A percentile compares a stretch with the other conserved stretches of the same genome.
phyloP scores from a whole-genome alignment of 2,888 invertebrate species.

The Brachylomia viminalis region DNA sequence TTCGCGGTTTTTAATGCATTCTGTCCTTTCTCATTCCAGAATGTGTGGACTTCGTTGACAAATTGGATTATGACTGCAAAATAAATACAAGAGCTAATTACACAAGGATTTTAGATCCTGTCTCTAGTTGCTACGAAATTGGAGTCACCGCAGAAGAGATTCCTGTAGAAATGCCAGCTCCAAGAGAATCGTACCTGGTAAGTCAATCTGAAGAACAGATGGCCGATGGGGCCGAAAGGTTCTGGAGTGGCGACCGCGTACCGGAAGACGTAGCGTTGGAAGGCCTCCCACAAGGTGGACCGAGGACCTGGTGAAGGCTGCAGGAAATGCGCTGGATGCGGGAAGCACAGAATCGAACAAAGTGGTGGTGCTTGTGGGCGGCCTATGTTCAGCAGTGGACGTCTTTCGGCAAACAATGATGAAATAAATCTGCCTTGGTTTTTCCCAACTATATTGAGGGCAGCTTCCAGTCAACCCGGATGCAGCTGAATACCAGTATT shows the following conservation, averaged over 20 bases:
- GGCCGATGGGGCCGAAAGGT: no score
- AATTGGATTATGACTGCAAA: conserved; percentile 41
- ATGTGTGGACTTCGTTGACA: conserved; percentile 37
- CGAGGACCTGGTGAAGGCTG: no score
- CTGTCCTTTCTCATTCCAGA: conserved; percentile 18
- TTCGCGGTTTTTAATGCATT: no score
- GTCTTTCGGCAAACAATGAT: no score
- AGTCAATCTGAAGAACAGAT: background rate
- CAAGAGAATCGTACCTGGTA: conserved; percentile 32
- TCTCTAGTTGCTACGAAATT: conserved; percentile 5
- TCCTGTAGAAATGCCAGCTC: background rate
- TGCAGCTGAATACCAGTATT: background rate
- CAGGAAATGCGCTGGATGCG: no score
- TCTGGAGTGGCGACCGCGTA: no score
- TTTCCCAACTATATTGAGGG: background rate
- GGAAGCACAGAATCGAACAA: no score
- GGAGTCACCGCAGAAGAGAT: background rate
- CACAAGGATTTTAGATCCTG: conserved; percentile 1
- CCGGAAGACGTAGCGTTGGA: no score
- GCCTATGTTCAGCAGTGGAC: no score
- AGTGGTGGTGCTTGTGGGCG: no score
- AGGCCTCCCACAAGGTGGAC: no score
- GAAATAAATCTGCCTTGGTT: background rate
- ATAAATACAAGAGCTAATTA: conserved; percentile 29
- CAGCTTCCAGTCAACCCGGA: background rate